Base-by-base conservation (phyloP, 2,113 vertebrate genomes). In the pig (Sus scrofa) region DNA sequence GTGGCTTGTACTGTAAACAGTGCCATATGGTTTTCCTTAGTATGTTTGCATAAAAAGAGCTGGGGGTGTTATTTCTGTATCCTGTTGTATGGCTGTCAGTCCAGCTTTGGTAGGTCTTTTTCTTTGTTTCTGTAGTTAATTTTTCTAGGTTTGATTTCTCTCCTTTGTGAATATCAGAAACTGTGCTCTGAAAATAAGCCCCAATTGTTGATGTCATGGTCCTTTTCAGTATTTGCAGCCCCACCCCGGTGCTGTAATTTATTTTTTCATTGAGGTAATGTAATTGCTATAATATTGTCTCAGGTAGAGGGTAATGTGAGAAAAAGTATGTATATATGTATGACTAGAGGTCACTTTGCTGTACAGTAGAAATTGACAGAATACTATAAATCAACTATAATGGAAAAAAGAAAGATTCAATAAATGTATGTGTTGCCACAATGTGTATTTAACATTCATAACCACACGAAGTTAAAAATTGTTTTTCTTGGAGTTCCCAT, bases 1-100 rank as follows among this genome's bases (percentile, higher is more conserved):
- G 79, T 73, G 95, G 63, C 63, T 68, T 19, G 81, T 81, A 60
- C 24, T 95, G 63, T 96, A 96, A 97, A 96, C 71, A 85, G 79
- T 91, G 74, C 78, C 95, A 65, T 91, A 78, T 96, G 89, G 74
- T 84, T 96, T 89, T 74, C 79, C 54, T 96, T 96, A 89, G 56
- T 32, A 14, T 24, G 7, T 78, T 86, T 89, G 63, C 32, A 15
- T 81, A 58, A 73, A 78, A 86, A 74, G 58, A 89, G 56, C 68
- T 90, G 84, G 91, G 91, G 50, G 71, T 95, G 92, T 96, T 73
- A 95, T 39, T 93, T 94, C 83, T 91, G 14, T 44, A 44, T 44
- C 44, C 5, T 89, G 58, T 37, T 94, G 83, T 91, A 75, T 93
- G 88, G 74, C 81, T 85, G 30, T 65, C 93, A 79, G 14, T 92